A percentile compares a stretch with the other conserved stretches of the same genome.
These are phyloP conservation scores for Smithornis capensis DNA, from an alignment of 2,113 vertebrate genomes.

Conservation along the genomic window DNA sequence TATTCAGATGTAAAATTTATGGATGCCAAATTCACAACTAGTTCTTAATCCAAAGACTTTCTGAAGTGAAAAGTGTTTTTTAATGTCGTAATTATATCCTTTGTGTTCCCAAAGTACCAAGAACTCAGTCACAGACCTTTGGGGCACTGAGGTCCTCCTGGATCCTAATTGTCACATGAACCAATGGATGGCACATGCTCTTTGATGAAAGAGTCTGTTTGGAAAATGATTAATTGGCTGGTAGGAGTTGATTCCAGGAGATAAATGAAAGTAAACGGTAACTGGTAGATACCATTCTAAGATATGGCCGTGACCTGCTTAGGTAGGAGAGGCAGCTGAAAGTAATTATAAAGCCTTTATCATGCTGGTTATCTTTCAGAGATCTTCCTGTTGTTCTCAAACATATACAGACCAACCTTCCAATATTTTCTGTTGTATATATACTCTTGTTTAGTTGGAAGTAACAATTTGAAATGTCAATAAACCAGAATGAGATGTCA, in stretches of 20 bases:
- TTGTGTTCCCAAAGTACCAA: background rate
- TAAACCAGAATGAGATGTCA: accelerated
- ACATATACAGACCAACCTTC: background rate
- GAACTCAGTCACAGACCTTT: background rate
- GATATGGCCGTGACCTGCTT: background rate
- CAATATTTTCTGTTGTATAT: background rate
- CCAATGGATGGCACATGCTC: background rate
- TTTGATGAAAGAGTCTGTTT: background rate
- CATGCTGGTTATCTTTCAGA: background rate
- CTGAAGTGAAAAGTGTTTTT: background rate
- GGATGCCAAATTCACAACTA: background rate
- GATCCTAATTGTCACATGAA: background rate
- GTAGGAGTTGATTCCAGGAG: background rate
- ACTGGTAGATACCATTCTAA: background rate
- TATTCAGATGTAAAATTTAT: background rate
- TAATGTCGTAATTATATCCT: background rate
- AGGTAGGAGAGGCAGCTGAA: background rate
- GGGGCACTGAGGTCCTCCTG: background rate
- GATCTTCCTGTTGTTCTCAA: background rate
- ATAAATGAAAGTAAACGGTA: background rate
- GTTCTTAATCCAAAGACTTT: background rate
- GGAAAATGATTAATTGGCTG: background rate
- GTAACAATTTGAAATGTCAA: background rate
- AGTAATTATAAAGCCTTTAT: background rate
- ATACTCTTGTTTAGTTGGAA: background rate